A percentile compares a stretch with the other conserved stretches of the same genome.
Conservation (phyloP, 1,140 invertebrate species). For the Phocides pigmalion region DNA sequence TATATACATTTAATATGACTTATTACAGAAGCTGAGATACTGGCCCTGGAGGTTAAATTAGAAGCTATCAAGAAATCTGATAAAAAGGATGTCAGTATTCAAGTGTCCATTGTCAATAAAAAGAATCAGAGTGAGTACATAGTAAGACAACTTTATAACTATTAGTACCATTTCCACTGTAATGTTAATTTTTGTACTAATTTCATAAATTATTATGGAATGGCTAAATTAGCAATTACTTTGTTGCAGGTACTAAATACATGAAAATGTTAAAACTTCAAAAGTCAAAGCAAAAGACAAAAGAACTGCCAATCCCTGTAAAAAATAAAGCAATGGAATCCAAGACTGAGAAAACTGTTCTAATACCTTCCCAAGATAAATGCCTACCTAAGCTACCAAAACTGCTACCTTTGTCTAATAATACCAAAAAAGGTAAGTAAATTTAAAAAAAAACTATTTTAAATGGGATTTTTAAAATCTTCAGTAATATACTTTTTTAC, state of each 20-base stretch:
- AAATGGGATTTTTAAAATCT: too few species aligned
- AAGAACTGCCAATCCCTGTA: slow-evolving; percentile 36
- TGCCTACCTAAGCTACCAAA: slow-evolving; percentile 56
- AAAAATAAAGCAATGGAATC: slow-evolving; percentile 39
- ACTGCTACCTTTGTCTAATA: slow-evolving; percentile 58
- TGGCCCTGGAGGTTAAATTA: slow-evolving; percentile 71
- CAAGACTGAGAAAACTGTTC: slow-evolving; percentile 40
- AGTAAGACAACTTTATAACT: too few species aligned
- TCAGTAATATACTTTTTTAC: too few species aligned
- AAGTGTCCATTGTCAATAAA: slow-evolving; percentile 60
- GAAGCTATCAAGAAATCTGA: slow-evolving; percentile 53
- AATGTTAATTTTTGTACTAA: too few species aligned
- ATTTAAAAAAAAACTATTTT: too few species aligned
- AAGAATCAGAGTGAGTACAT: slow-evolving; percentile 60
- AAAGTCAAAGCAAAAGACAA: slow-evolving; percentile 58
- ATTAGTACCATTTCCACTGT: too few species aligned
- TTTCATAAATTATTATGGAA: too few species aligned
- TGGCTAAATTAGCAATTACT: too few species aligned
- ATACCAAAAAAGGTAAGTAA: slow-evolving; percentile 63
- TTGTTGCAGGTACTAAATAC: slow-evolving; percentile 60
- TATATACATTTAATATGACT: slow-evolving; percentile 23
- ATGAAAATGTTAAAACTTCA: slow-evolving; percentile 60
- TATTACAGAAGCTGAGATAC: slow-evolving; percentile 72
- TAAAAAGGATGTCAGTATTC: slow-evolving; percentile 66
- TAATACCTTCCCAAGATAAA: slow-evolving; percentile 36